A percentile compares a stretch with the other conserved stretches of the same genome.
phyloP scores from a whole-genome alignment of 2,113 vertebrate genomes.

The Cnemophilus loriae region DNA sequence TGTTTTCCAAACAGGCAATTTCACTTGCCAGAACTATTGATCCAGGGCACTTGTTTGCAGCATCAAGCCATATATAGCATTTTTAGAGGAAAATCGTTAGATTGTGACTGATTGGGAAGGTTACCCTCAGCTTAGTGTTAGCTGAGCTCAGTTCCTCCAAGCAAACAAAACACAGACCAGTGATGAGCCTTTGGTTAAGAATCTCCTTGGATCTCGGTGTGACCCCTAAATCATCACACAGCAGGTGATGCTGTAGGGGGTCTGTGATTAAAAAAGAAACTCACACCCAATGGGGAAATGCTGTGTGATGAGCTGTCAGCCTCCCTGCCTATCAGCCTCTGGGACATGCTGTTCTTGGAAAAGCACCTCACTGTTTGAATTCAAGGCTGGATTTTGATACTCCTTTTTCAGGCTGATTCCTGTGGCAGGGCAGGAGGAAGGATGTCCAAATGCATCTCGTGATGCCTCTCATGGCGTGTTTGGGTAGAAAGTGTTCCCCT shows the following conservation, averaged over 20 bases:
- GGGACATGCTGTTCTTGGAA: not conserved
- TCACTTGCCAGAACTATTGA: not conserved
- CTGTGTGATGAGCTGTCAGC: slow-evolving; percentile 26
- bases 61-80: not conserved
- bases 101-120: not conserved
- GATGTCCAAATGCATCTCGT: not conserved
- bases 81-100: slow-evolving; percentile 19
- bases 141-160: not conserved
- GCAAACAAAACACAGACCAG: not conserved
- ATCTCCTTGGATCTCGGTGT: not conserved
- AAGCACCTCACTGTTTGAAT: not conserved
- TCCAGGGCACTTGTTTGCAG: not conserved
- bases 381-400: not conserved
- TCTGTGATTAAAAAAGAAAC: not conserved
- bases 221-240: not conserved
- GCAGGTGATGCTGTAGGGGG: not conserved
- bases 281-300: not conserved
- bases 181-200: not conserved
- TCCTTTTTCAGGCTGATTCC: not conserved
- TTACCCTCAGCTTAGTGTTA: not conserved
- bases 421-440: not conserved
- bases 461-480: not conserved
- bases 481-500: not conserved
- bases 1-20: not conserved
- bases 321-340: not conserved